Conservation (phyloP, 2,113 vertebrate species). For the Sciurus niger region DNA sequence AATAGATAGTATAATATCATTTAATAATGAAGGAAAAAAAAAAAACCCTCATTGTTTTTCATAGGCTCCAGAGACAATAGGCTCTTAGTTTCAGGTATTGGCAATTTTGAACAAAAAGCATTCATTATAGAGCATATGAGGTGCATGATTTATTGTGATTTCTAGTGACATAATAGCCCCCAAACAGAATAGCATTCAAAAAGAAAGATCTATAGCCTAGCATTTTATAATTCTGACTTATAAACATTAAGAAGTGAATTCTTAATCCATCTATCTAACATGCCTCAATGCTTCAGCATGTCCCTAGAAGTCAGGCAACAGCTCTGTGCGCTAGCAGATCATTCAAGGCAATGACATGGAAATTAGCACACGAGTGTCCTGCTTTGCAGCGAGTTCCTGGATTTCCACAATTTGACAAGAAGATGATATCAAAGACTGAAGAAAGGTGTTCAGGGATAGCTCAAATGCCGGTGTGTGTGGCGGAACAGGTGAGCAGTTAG, state of each 20-base stretch:
- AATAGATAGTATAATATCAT: background rate
- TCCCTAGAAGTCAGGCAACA: constrained; percentile 46
- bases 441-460: constrained; percentile 50
- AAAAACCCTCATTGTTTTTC: background rate
- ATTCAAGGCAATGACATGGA: constrained; percentile 18
- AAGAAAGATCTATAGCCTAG: background rate
- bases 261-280: background rate
- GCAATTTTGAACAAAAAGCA: background rate
- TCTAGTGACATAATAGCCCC: background rate
- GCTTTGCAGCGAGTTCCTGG: background rate
- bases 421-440: constrained; percentile 53
- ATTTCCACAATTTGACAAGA: constrained; percentile 72
- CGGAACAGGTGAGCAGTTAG: constrained; percentile 61
- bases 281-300: background rate
- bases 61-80: background rate
- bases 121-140: background rate
- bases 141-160: constrained; percentile 5
- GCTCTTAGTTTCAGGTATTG: background rate
- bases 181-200: background rate
- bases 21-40: background rate
- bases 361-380: constrained; percentile 43
- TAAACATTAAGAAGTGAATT: background rate
- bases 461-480: background rate
- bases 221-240: background rate
- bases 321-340: background rate